Conservation (phyloP, 2,888 invertebrate species). For the Luperina nickerlii region DNA sequence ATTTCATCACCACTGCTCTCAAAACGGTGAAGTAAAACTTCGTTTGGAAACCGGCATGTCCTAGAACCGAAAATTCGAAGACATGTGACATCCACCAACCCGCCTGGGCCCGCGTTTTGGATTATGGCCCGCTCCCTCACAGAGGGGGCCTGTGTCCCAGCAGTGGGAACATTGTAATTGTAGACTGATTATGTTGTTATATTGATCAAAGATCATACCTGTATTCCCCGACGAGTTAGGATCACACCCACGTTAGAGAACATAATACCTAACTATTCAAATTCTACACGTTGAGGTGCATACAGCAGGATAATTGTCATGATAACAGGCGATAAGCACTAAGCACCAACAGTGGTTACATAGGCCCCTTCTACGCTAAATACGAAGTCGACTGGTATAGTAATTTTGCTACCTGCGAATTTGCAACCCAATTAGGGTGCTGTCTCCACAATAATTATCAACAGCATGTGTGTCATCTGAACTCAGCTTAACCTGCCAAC, state of each 20-base stretch:
- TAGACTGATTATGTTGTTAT: background rate
- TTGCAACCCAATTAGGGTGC: constrained; percentile 19
- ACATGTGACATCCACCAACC: no score
- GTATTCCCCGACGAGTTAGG: background rate
- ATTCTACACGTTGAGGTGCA: background rate
- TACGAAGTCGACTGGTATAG: background rate
- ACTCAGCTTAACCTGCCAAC: background rate
- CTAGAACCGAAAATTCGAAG: no score
- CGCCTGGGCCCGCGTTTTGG: background rate
- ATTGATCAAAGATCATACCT: background rate
- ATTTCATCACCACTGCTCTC: no score
- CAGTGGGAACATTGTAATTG: background rate
- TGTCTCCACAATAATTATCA: constrained; percentile 14
- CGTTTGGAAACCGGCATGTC: no score
- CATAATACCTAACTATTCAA: background rate
- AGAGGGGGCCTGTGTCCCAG: background rate
- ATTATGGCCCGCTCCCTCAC: background rate
- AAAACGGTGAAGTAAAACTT: no score
- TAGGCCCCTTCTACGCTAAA: no score
- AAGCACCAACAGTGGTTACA: background rate
- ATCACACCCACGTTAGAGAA: background rate
- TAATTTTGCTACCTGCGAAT: constrained; percentile 2
- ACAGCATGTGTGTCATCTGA: background rate
- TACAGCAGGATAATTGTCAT: background rate
- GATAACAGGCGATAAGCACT: background rate